Base-by-base conservation (phyloP, 2,888 invertebrate species). In the Pelosia muscerda region DNA sequence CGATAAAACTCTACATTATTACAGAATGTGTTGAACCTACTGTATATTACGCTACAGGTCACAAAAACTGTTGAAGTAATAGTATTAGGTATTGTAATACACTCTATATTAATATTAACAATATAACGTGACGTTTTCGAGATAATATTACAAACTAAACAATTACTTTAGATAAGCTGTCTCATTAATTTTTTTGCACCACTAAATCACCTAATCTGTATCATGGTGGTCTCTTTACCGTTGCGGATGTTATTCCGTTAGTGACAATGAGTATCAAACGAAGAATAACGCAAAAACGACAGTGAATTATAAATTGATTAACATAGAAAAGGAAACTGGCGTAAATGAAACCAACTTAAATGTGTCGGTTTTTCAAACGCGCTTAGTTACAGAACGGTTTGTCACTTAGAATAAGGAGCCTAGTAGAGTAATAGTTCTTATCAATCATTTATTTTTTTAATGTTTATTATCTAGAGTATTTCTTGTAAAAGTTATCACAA, bases 391-490 rank as follows among this genome's bases (percentile, higher is more conserved):
- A n/a, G n/a, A n/a, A n/a, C n/a, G n/a, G n/a, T n/a, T n/a, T n/a
- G n/a, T n/a, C n/a, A n/a, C n/a, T n/a, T n/a, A n/a, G n/a, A n/a
- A n/a, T n/a, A n/a, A n/a, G n/a, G n/a, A n/a, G n/a, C n/a, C n/a
- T n/a, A 34, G 31, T 31, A 5, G 10, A 25, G 10, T n/a, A 42
- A 25, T 25, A 38, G 3, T 42, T 25, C 65, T 25, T 53, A 56
- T 65, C 58, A 53, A n/a, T 49, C 53, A 23, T 23, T 31, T 26
- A 66, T 71, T 74, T 64, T 69, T 66, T 68, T 68, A 57, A 55
- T 54, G 69, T 64, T 71, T 77, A 69, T 75, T 83, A 82, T 72
- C 76, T 74, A 67, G 61, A 77, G 71, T 78, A 68, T 73, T 71
- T 73, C 73, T 68, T 72, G 68, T 68, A 74, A 71, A 68, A 38